Conservation (phyloP, 2,797 vertebrate species). For the Aldrovandia affinis region DNA sequence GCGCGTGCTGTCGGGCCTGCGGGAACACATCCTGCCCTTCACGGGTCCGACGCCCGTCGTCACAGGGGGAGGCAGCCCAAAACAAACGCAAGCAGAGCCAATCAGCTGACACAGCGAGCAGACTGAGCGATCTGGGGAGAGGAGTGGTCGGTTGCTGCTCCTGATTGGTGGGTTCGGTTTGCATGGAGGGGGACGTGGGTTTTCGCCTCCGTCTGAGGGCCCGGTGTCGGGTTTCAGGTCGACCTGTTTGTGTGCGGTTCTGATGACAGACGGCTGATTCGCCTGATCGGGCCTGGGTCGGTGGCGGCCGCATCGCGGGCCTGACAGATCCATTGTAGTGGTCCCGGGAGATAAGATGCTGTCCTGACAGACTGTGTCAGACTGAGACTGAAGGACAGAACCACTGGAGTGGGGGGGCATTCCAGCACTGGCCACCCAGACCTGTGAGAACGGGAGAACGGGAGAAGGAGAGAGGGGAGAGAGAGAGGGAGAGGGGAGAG, state of each 20-base stretch:
- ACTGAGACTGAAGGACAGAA: background rate
- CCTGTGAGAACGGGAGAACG: background rate
- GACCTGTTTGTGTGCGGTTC: slow-evolving; percentile 35
- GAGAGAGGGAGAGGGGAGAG: too few relatives aligned
- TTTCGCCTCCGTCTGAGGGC: background rate
- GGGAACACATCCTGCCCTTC: too few relatives aligned
- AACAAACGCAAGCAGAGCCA: slow-evolving; percentile 25
- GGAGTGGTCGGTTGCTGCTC: slow-evolving; percentile 26
- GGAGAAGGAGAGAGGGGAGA: too few relatives aligned
- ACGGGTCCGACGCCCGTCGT: background rate
- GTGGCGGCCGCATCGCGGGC: background rate
- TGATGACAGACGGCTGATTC: slow-evolving; percentile 37
- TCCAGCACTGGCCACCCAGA: background rate
- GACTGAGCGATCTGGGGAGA: slow-evolving; percentile 2
- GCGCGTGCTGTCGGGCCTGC: too few relatives aligned
- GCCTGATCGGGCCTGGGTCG: background rate
- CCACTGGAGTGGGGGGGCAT: slow-evolving; percentile 13
- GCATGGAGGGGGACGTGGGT: background rate
- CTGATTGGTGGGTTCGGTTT: slow-evolving; percentile 24
- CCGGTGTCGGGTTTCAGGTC: slow-evolving; percentile 34
- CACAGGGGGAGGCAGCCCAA: slow-evolving; percentile 11
- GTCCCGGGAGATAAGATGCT: background rate
- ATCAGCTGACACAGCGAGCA: background rate
- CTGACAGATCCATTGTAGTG: slow-evolving; percentile 2
- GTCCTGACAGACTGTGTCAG: slow-evolving; percentile 13